These are phyloP conservation scores for Pseudorhombus dupliciocellatus DNA, from an alignment of 2,113 vertebrate genomes.

Conservation along the genomic window DNA sequence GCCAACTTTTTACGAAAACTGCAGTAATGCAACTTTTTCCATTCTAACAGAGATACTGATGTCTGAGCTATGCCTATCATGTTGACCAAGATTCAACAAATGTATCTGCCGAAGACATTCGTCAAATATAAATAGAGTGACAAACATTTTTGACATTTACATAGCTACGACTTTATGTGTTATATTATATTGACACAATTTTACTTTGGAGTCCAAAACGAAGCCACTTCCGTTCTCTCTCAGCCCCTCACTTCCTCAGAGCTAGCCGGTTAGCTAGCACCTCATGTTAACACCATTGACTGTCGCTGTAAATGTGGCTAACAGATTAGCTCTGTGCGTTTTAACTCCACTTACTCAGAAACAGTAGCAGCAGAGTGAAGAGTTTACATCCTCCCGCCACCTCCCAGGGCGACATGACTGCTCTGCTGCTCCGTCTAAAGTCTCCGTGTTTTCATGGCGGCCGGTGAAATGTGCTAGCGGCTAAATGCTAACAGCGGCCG, in stretches of 20 bases:
- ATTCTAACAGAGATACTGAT: too few relatives aligned
- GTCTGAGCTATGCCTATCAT: too few relatives aligned
- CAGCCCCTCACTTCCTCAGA: neutral
- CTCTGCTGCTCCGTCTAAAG: neutral
- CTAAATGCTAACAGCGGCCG: neutral
- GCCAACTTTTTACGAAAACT: too few relatives aligned
- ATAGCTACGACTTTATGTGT: too few relatives aligned
- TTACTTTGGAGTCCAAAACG: conserved; percentile 17
- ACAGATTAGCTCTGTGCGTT: neutral
- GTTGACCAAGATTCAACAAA: too few relatives aligned
- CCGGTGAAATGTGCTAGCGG: neutral
- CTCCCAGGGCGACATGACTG: conserved; percentile 33
- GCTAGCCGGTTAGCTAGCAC: conserved; percentile 44
- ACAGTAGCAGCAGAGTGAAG: conserved; percentile 45
- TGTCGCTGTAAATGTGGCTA: neutral
- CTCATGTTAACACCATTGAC: neutral
- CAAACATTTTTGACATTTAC: too few relatives aligned
- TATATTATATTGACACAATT: neutral
- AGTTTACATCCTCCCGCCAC: conserved; percentile 33
- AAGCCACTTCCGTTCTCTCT: conserved; percentile 5
- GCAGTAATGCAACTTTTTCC: too few relatives aligned
- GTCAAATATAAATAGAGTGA: too few relatives aligned
- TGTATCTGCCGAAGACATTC: too few relatives aligned
- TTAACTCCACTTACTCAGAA: conserved; percentile 56
- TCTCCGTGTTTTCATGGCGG: conserved; percentile 14